phyloP scores from a whole-genome alignment of 2,888 invertebrate genomes.

The Drosophila melanosoma region DNA sequence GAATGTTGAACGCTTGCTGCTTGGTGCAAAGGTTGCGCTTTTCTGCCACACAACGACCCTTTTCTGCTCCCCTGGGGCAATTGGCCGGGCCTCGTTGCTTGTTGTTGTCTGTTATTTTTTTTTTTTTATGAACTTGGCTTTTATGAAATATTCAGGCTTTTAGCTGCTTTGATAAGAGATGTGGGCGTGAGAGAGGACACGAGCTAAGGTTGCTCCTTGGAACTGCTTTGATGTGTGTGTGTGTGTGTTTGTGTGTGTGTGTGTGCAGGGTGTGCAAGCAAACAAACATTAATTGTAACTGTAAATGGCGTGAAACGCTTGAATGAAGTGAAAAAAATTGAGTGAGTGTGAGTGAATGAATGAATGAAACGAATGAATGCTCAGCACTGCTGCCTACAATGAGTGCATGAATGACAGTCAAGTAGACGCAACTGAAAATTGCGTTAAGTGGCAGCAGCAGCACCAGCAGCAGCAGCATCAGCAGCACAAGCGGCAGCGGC shows the following conservation, averaged over 20 bases:
- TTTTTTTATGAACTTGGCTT: conserved; percentile 70
- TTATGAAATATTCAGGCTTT: conserved; percentile 76
- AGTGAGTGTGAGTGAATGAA: conserved; percentile 29
- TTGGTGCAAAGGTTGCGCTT: conserved; percentile 66
- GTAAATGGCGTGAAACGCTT: conserved; percentile 77
- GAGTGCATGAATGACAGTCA: conserved; percentile 65
- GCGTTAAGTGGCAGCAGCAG: conserved; percentile 64
- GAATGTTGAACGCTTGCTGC: conserved; percentile 44
- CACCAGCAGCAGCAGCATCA: conserved; percentile 3
- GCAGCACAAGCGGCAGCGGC: conserved; percentile 2
- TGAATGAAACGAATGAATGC: conserved; percentile 40
- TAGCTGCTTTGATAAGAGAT: conserved; percentile 54
- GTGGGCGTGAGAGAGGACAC: not conserved
- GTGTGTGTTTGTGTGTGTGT: not conserved
- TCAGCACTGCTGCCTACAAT: conserved; percentile 23
- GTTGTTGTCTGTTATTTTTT: conserved; percentile 9
- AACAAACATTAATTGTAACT: conserved; percentile 79
- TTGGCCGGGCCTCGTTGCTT: conserved; percentile 36
- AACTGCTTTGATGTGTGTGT: conserved; percentile 57
- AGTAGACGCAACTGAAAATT: conserved; percentile 69
- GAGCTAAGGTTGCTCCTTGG: conserved; percentile 17
- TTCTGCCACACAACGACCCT: conserved; percentile 66
- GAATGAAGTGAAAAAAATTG: conserved; percentile 35
- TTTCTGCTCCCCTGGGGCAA: conserved; percentile 63
- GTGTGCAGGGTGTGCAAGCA: conserved; percentile 51